phyloP scores from a whole-genome alignment of 2,888 invertebrate genomes.

The Cyclophora punctaria region DNA sequence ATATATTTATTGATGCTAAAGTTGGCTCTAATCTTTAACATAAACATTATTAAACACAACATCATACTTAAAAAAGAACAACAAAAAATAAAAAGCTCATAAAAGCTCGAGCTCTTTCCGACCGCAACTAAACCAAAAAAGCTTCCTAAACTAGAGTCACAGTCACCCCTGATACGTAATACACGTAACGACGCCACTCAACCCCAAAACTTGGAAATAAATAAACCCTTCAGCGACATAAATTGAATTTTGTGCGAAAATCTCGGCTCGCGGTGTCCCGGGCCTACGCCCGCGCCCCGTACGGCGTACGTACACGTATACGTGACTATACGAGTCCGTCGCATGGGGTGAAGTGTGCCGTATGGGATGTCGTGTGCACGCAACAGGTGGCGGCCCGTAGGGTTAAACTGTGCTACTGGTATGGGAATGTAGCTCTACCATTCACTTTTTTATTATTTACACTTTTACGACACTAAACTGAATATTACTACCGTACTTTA shows the following conservation, averaged over 20 bases:
- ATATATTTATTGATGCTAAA: too few species aligned
- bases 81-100: too few species aligned
- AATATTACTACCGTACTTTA: too few species aligned
- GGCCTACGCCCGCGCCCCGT: slow-evolving; percentile 6
- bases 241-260: slow-evolving; percentile 58
- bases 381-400: slow-evolving; percentile 73
- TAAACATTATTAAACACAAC: too few species aligned
- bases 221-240: slow-evolving; percentile 57
- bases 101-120: too few species aligned
- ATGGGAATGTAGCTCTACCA: slow-evolving; percentile 39
- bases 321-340: background rate
- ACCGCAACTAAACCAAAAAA: too few species aligned
- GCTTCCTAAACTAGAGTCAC: too few species aligned
- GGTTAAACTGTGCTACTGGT: slow-evolving; percentile 50
- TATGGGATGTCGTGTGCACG: slow-evolving; percentile 50
- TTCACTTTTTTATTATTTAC: too few species aligned
- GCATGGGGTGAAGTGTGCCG: slow-evolving; percentile 26
- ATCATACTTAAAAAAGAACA: too few species aligned
- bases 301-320: slow-evolving; percentile 1
- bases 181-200: slow-evolving; percentile 21
- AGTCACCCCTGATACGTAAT: too few species aligned
- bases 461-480: too few species aligned
- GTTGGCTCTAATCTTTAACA: too few species aligned
- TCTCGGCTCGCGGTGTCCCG: slow-evolving; percentile 21
- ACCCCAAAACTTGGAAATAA: slow-evolving; percentile 42